A percentile compares a stretch with the other conserved stretches of the same genome.
phyloP scores from a whole-genome alignment of 2,113 vertebrate species.

The Sisor rabdophorus region DNA sequence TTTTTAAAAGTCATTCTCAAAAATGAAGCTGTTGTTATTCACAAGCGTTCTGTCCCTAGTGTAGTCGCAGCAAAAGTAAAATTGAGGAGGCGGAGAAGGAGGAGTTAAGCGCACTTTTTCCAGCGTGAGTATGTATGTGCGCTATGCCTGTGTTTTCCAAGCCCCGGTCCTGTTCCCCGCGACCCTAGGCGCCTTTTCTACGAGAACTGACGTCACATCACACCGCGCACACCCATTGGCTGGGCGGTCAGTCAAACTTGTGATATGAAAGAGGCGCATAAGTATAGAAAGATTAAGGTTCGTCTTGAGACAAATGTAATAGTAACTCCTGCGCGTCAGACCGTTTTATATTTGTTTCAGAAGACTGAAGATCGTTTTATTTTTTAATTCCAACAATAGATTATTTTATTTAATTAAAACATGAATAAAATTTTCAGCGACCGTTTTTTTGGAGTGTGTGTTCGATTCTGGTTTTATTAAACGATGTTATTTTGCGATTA shows the following conservation, averaged over 20 bases:
- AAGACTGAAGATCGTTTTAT: no score
- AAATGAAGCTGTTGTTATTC: constrained; percentile 53
- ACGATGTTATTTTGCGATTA: neutral
- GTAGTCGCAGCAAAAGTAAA: constrained; percentile 62
- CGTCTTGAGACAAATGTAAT: constrained; percentile 12
- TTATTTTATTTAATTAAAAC: neutral
- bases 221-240: constrained; percentile 80
- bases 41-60: constrained; percentile 53
- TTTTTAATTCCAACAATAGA: neutral
- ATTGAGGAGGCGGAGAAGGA: constrained; percentile 62
- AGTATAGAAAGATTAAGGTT: constrained; percentile 38
- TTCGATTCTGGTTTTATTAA: neutral
- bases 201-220: constrained; percentile 85
- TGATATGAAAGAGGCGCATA: constrained; percentile 54
- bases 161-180: constrained; percentile 66
- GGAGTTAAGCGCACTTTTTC: constrained; percentile 70
- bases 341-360: neutral
- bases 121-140: constrained; percentile 66
- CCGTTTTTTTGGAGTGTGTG: neutral
- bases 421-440: neutral
- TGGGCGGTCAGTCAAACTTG: constrained; percentile 65
- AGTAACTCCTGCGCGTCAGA: constrained; percentile 1
- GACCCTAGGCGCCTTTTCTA: constrained; percentile 95
- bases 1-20: constrained; percentile 15
- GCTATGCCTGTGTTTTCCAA: constrained; percentile 58